Evolutionary conservation across 2,797 vertebrate species (phyloP).

Genomic region (Gallinago stenura): DNA sequence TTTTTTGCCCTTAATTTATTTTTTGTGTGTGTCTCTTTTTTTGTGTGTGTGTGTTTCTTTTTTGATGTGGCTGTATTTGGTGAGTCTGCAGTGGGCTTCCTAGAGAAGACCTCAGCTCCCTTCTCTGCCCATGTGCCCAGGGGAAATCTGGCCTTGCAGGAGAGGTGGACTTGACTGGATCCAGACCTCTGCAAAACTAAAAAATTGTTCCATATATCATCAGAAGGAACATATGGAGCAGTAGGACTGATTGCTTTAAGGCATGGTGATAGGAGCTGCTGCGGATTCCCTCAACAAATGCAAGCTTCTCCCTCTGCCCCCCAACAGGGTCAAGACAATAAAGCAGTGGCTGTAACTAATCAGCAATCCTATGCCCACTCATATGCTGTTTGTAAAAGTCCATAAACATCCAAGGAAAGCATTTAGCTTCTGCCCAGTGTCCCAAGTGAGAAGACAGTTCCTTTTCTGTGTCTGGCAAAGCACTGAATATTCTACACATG

Average conservation of each 20-base stretch:
- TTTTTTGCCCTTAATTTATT: neutral
- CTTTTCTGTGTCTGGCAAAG: neutral
- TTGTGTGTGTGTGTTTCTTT: neutral
- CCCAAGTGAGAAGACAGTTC: accelerated
- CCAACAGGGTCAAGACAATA: neutral
- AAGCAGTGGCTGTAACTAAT: neutral
- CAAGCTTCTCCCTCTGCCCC: neutral
- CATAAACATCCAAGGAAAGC: neutral
- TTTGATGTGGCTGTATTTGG: neutral
- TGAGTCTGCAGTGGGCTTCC: neutral
- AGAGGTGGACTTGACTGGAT: neutral
- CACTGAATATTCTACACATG: neutral
- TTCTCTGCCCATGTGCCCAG: neutral
- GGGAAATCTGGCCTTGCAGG: neutral
- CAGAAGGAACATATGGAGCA: neutral
- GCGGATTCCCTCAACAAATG: neutral
- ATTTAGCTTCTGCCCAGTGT: neutral
- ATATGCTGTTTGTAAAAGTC: neutral
- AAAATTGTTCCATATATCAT: neutral
- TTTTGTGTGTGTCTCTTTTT: neutral
- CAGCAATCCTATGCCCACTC: neutral
- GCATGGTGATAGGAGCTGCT: neutral
- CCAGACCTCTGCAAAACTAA: neutral
- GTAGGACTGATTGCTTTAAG: neutral
- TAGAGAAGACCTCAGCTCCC: neutral